Evolutionary conservation across 2,113 vertebrate species (phyloP), one percentile per base, ranked within the genome.

Genomic region (Mustela nigripes): DNA sequence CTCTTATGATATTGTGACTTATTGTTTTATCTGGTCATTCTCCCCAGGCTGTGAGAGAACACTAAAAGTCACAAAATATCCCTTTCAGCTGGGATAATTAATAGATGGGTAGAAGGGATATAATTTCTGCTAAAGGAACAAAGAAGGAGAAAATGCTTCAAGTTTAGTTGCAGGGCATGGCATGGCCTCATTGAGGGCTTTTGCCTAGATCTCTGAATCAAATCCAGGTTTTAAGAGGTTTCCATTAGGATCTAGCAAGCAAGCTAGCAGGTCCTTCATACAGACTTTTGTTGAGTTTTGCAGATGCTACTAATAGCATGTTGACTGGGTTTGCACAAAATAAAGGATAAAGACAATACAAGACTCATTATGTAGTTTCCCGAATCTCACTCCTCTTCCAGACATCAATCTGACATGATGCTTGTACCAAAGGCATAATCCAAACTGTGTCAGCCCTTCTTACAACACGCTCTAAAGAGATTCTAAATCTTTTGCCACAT

Each of bases 301-400:
- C 97, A 76, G 48, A 97, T 80, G 26, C 39, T 69, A 81, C 85
- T 85, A 95, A 93, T 80, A 76, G 53, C 39, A 58, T 63, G 48
- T 31, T 71, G 71, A 96, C 26, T 10, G 45, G 74, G 18, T 79
- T 88, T 4, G 4, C 9, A n/a, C 81, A 94, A 33, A 84, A 22
- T 1, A 39, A 97, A 89, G 6, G 36, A 81, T 89, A 56, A 94
- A 67, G 71, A 87, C 93, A 98, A 96, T 92, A 88, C 67, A 87
- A 62, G 26, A 50, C 26, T 90, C 84, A 89, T 87, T 67, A 58
- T 2, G 28, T 33, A 60, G 0, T 24, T 83, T 63, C 31, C 76
- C 63, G 12, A 95, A 92, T 85, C 28, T 94, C 85, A 78, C 39
- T 71, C 45, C 86, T 89, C 97, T 69, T 92, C 63, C 97, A 98